phyloP scores from a whole-genome alignment of 2,888 invertebrate species.

The Mamestra brassicae region DNA sequence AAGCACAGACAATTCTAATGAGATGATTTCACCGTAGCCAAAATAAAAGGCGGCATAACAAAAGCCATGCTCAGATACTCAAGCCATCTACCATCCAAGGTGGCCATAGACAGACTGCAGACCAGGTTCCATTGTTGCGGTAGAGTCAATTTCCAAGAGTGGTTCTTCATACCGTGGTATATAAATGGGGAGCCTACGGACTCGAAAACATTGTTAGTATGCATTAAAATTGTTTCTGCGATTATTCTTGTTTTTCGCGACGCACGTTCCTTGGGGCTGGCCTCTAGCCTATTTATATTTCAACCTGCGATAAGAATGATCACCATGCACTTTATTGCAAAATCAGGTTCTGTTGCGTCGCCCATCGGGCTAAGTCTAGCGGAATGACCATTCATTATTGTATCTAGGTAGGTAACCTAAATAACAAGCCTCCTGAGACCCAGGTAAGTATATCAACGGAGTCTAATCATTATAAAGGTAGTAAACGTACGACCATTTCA shows the following conservation, averaged over 20 bases:
- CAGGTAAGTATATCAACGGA: too few species aligned
- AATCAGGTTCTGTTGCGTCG: too few species aligned
- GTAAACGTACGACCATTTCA: slow-evolving; percentile 10
- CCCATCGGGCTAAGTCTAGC: too few species aligned
- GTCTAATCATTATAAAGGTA: not conserved
- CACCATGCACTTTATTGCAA: too few species aligned
- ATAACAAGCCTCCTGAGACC: too few species aligned
- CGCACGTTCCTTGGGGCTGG: too few species aligned
- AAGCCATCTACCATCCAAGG: slow-evolving; percentile 89
- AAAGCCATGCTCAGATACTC: slow-evolving; percentile 91
- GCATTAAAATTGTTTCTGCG: not conserved
- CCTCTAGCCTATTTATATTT: too few species aligned
- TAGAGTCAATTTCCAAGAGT: slow-evolving; percentile 91
- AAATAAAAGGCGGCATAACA: slow-evolving; percentile 90
- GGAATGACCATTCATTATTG: too few species aligned
- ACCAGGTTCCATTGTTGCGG: slow-evolving; percentile 92
- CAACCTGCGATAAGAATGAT: too few species aligned
- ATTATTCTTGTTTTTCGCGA: not conserved
- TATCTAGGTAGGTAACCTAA: too few species aligned
- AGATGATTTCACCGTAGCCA: slow-evolving; percentile 72
- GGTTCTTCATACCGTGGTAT: slow-evolving; percentile 92
- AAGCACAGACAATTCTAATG: slow-evolving; percentile 3
- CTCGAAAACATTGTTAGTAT: slow-evolving; percentile 72
- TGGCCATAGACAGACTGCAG: slow-evolving; percentile 91
- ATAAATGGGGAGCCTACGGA: slow-evolving; percentile 75